A percentile compares a stretch with the other conserved stretches of the same genome.
Evolutionary conservation across 2,113 vertebrate genomes (phyloP).

Genomic region (Cheirogaleus medius): DNA sequence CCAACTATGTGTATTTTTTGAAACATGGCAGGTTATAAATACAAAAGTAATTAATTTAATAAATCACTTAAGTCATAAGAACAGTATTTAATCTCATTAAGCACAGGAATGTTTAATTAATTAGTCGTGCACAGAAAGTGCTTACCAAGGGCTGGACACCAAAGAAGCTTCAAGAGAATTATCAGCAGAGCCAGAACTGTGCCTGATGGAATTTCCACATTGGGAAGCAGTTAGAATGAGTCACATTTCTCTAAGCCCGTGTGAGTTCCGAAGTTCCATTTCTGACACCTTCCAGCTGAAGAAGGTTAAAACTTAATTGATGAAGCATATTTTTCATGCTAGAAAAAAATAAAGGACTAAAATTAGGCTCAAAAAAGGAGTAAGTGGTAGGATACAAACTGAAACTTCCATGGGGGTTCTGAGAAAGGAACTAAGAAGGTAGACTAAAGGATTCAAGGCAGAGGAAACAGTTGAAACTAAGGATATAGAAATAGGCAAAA

Average conservation of each 20-base stretch:
- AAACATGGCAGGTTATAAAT: constrained; percentile 9
- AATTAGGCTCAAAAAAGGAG: neutral
- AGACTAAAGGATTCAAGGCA: neutral
- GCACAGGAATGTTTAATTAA: constrained; percentile 36
- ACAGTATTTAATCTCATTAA: constrained; percentile 39
- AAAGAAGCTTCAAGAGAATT: neutral
- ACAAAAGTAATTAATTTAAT: constrained; percentile 46
- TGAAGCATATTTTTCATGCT: neutral
- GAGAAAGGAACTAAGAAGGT: neutral
- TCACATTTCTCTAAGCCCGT: neutral
- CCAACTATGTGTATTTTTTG: neutral
- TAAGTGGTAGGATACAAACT: neutral
- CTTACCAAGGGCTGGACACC: neutral
- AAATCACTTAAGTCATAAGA: constrained; percentile 53
- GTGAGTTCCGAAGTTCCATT: neutral
- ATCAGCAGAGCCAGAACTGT: neutral
- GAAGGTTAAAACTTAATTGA: neutral
- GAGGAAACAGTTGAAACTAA: neutral
- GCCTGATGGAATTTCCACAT: neutral
- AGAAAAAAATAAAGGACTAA: neutral
- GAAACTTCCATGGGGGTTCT: neutral
- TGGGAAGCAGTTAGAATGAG: neutral
- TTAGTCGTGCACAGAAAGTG: neutral
- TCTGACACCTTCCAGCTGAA: neutral
- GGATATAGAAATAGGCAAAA: neutral